These are phyloP conservation scores for Rhinoderma darwinii DNA, from an alignment of 2,113 vertebrate species.

Conservation along the genomic window DNA sequence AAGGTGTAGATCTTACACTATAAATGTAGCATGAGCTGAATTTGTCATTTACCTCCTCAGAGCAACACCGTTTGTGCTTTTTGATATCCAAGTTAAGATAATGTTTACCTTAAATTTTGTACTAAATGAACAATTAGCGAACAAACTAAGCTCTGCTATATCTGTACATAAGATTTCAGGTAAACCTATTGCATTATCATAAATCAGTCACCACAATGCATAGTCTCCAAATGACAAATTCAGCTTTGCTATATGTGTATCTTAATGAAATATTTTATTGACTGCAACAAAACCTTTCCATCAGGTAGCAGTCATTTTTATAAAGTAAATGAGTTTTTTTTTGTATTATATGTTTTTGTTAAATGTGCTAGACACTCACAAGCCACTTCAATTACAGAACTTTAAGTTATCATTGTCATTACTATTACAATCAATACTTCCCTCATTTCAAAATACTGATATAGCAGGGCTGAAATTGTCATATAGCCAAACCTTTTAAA, in stretches of 20 bases:
- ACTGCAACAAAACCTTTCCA: background rate
- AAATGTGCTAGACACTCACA: background rate
- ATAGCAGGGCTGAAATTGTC: background rate
- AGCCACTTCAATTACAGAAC: background rate
- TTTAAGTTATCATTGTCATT: background rate
- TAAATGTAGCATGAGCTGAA: background rate
- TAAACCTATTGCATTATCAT: background rate
- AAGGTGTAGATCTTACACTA: too few species aligned
- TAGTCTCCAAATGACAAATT: background rate
- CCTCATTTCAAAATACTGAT: background rate
- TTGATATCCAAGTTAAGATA: background rate
- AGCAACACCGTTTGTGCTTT: background rate
- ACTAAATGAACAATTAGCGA: background rate
- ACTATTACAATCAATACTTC: background rate
- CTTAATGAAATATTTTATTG: too few species aligned
- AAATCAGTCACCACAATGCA: background rate
- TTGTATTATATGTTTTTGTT: background rate
- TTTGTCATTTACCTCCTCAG: too few species aligned
- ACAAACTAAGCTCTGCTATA: background rate
- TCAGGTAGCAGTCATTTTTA: background rate
- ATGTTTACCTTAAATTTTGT: too few species aligned
- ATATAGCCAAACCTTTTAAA: background rate
- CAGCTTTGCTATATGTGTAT: background rate
- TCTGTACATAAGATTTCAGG: background rate
- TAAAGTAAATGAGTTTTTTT: background rate